Evolutionary conservation across 2,888 invertebrate species (phyloP).

Genomic region (Smittia aterrima): DNA sequence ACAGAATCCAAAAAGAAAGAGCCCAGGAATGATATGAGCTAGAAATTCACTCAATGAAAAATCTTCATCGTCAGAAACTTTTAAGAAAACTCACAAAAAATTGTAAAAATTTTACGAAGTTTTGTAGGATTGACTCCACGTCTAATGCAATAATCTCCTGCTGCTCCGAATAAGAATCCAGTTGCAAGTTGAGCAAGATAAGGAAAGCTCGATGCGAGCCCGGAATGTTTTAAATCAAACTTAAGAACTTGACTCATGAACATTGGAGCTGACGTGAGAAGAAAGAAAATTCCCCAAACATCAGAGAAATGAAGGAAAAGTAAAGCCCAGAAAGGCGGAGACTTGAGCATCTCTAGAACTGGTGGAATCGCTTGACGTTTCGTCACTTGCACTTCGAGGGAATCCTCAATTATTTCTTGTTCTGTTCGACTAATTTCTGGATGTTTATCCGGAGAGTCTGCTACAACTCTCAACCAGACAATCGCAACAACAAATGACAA

Average conservation of each 20-base stretch:
- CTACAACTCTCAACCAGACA: conserved; percentile 59
- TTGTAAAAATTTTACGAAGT: conserved; percentile 60
- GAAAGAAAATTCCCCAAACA: conserved; percentile 65
- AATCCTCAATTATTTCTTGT: conserved; percentile 58
- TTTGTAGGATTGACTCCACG: conserved; percentile 52
- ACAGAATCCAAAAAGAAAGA: conserved; percentile 49
- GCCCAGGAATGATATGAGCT: conserved; percentile 60
- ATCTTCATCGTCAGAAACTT: conserved; percentile 4
- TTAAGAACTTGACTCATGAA: conserved; percentile 61
- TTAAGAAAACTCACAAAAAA: conserved; percentile 55
- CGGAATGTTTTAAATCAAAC: conserved; percentile 61
- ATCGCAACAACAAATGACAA: conserved; percentile 57
- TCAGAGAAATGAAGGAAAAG: conserved; percentile 64
- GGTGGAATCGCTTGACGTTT: conserved; percentile 58
- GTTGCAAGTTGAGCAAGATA: conserved; percentile 63
- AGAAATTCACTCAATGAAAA: conserved; percentile 44
- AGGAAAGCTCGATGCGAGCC: conserved; percentile 62
- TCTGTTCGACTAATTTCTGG: conserved; percentile 60
- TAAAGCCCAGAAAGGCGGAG: conserved; percentile 64
- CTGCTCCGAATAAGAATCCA: conserved; percentile 63
- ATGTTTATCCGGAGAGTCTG: conserved; percentile 60
- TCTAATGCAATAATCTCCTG: conserved; percentile 59
- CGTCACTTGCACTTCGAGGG: conserved; percentile 57
- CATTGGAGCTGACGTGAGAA: conserved; percentile 66
- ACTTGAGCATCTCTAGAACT: conserved; percentile 58